phyloP scores from a whole-genome alignment of 2,113 vertebrate species.

The Macroglossus sobrinus region DNA sequence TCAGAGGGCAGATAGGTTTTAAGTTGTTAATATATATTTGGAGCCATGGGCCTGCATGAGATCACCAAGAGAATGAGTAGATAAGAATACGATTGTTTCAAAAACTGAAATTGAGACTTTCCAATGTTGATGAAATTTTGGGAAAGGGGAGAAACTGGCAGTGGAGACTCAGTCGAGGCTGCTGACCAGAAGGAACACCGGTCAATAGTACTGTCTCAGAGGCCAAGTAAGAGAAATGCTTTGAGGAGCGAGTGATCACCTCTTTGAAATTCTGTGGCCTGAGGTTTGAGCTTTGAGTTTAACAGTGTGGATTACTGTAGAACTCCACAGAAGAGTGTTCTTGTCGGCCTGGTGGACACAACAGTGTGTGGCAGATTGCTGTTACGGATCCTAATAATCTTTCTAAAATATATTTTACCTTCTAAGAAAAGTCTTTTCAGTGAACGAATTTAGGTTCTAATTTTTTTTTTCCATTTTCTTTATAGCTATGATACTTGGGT shows the following conservation, averaged over 20 bases:
- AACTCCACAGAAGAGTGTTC: not conserved
- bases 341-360: not conserved
- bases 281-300: not conserved
- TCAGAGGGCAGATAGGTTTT: not conserved
- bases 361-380: not conserved
- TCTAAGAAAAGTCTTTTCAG: not conserved
- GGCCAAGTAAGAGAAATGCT: not conserved
- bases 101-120: not conserved
- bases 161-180: not conserved
- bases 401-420: not conserved
- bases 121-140: not conserved
- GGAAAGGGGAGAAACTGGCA: not conserved
- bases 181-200: not conserved
- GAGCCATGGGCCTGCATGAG: not conserved
- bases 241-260: not conserved
- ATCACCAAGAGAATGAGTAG: not conserved
- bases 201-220: not conserved
- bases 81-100: not conserved
- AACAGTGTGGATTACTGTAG: not conserved
- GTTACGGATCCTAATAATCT: not conserved
- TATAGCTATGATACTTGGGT: slow-evolving; percentile 97
- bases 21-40: not conserved
- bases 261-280: not conserved
- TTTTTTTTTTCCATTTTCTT: not conserved
- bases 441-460: slow-evolving; percentile 17